Percentiles rank a stretch among this genome's conserved stretches.
Conservation (phyloP, 2,888 invertebrate species). For the Leptarthrus brevirostris region DNA sequence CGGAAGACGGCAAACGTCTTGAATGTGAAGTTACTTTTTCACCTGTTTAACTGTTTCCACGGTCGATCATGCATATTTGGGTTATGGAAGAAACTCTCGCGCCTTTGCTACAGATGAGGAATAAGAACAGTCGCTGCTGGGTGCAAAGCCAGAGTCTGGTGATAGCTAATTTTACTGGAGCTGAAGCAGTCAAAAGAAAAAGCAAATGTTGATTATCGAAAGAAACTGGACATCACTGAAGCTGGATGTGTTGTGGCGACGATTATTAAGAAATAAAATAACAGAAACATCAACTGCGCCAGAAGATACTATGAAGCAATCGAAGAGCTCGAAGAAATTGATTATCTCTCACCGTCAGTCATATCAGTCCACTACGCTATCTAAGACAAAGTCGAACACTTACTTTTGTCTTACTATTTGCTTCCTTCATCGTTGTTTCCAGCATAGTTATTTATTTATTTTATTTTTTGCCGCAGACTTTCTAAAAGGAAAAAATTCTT, state of each 20-base stretch:
- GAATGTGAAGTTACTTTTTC: slow-evolving; percentile 4
- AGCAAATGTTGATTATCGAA: neutral
- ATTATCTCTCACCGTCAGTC: too few species aligned
- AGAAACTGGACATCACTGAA: neutral
- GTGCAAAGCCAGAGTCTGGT: too few species aligned
- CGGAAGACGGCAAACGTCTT: neutral
- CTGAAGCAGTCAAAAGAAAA: slow-evolving; percentile 17
- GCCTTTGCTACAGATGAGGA: too few species aligned
- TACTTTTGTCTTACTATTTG: slow-evolving; percentile 2
- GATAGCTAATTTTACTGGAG: neutral
- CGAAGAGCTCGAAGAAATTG: neutral
- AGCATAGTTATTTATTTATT: neutral
- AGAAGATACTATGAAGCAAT: neutral
- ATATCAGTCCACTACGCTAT: neutral
- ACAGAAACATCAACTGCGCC: neutral
- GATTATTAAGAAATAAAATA: neutral
- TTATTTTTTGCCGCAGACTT: neutral
- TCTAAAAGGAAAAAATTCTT: slow-evolving; percentile 41
- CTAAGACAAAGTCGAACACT: neutral
- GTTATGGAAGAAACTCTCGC: slow-evolving; percentile 17
- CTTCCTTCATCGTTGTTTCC: neutral
- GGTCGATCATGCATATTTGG: slow-evolving; percentile 33
- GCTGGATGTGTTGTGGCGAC: neutral
- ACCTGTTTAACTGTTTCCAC: slow-evolving; percentile 40
- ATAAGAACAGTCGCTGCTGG: too few species aligned